Conservation (phyloP, 2,888 invertebrate genomes). For the Parnassius apollo region DNA sequence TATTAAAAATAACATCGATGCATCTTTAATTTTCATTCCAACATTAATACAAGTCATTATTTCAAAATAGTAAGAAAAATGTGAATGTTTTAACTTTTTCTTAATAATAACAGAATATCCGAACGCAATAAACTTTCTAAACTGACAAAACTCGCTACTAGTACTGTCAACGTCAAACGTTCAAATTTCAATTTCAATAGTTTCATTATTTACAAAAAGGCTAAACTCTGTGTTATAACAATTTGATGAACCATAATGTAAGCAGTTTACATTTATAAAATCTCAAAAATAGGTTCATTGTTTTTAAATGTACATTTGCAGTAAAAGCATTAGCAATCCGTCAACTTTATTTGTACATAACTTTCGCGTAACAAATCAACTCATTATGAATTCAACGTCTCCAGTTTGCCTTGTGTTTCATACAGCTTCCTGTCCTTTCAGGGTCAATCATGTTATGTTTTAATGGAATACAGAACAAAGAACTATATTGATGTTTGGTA, state of each 20-base stretch:
- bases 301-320: not conserved
- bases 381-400: conserved; percentile 37
- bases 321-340: not conserved
- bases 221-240: too few relatives aligned
- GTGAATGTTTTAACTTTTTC: too few relatives aligned
- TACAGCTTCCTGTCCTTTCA: conserved; percentile 51
- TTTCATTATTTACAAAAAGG: too few relatives aligned
- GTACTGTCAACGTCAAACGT: not conserved
- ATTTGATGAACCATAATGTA: conserved; percentile 1
- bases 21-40: too few relatives aligned
- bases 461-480: conserved; percentile 33
- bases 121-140: conserved; percentile 15
- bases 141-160: conserved; percentile 5
- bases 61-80: too few relatives aligned
- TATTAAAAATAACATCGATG: too few relatives aligned
- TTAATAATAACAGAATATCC: conserved; percentile 6
- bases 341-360: conserved; percentile 13
- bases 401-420: conserved; percentile 29
- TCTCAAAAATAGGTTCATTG: not conserved
- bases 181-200: not conserved
- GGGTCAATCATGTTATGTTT: conserved; percentile 45
- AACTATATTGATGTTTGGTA: conserved; percentile 29
- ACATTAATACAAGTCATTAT: too few relatives aligned
- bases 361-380: conserved; percentile 21
- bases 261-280: not conserved